Evolutionary conservation across 2,888 invertebrate species (phyloP), one percentile per base, ranked within the genome.

Genomic region (Drymonia ruficornis): DNA sequence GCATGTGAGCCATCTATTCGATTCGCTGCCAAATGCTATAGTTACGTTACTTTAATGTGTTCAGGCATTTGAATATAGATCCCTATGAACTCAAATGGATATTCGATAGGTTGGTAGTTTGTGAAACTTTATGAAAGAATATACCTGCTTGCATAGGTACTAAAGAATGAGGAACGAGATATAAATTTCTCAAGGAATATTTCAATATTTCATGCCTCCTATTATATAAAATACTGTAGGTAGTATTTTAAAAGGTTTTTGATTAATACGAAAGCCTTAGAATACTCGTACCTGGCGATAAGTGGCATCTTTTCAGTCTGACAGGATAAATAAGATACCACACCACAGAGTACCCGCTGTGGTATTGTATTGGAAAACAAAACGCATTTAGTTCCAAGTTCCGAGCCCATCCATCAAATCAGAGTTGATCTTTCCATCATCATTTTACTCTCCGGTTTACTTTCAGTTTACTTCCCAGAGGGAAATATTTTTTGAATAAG

Each of bases 31-130:
- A 19, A 43, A 43, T 43, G 19, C 19, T 43, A 13, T 40, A 19
- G 43, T 43, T 19, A 40, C 16, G 19, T 43, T 43, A 43, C 43
- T 11, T 43, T 43, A 43, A 43, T 43, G 43, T 43, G 43, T 43
- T 43, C 19, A 16, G 19, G 43, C 43, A 43, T 43, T 43, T 19
- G 43, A 19, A 43, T 43, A 19, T 19, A n/a, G n/a, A n/a, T n/a
- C n/a, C n/a, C n/a, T n/a, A 43, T 18, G 19, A 43, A 13, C 19
- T 13, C 12, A 19, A 43, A 43, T 43, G 19, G 43, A 43, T 43
- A 43, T 43, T 13, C 43, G 12, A 19, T 19, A 19, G 43, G 18
- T 19, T 13, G 4, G 43, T 13, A 19, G 42, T 38, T 38, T 9
- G 31, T 31, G 31, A 7, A 36, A 13, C n/a, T 36, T 13, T 36